These are phyloP conservation scores for Clarias platycephalus DNA, from an alignment of 2,797 vertebrate species.

Conservation along the genomic window DNA sequence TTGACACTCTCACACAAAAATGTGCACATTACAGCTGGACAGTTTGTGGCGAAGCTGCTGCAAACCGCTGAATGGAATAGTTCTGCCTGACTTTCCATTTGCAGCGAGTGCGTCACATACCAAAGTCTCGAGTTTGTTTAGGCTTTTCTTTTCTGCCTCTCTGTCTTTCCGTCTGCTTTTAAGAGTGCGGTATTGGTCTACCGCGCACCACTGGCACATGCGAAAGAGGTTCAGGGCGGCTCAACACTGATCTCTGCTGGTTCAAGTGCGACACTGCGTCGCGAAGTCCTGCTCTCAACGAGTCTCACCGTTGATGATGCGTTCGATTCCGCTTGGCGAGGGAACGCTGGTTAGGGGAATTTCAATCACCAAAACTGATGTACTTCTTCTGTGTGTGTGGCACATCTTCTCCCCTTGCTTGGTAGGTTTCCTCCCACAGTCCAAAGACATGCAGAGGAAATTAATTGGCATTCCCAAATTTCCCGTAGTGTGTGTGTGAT, in stretches of 20 bases:
- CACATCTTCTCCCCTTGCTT: too few relatives aligned
- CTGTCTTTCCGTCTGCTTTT: slow-evolving; percentile 35
- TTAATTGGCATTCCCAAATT: too few relatives aligned
- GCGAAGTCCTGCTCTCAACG: background rate
- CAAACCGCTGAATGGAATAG: slow-evolving; percentile 59
- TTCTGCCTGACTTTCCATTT: slow-evolving; percentile 60
- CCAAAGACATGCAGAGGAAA: too few relatives aligned
- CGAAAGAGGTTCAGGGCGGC: background rate
- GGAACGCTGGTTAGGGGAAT: too few relatives aligned
- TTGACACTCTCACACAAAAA: background rate
- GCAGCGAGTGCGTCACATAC: slow-evolving; percentile 55
- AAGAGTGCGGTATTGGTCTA: slow-evolving; percentile 18
- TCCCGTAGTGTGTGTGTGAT: too few relatives aligned
- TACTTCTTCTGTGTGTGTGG: too few relatives aligned
- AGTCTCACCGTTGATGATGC: background rate
- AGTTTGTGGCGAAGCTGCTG: slow-evolving; percentile 25
- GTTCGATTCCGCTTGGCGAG: too few relatives aligned
- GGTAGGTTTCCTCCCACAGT: too few relatives aligned
- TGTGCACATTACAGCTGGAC: slow-evolving; percentile 15
- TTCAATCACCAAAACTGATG: too few relatives aligned
- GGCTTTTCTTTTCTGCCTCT: slow-evolving; percentile 34
- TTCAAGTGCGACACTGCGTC: background rate
- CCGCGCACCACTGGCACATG: slow-evolving; percentile 22
- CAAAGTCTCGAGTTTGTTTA: slow-evolving; percentile 53
- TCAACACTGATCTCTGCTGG: slow-evolving; percentile 66